Evolutionary conservation across 2,797 vertebrate genomes (phyloP).

Genomic region (Hephaestus fuliginosus): DNA sequence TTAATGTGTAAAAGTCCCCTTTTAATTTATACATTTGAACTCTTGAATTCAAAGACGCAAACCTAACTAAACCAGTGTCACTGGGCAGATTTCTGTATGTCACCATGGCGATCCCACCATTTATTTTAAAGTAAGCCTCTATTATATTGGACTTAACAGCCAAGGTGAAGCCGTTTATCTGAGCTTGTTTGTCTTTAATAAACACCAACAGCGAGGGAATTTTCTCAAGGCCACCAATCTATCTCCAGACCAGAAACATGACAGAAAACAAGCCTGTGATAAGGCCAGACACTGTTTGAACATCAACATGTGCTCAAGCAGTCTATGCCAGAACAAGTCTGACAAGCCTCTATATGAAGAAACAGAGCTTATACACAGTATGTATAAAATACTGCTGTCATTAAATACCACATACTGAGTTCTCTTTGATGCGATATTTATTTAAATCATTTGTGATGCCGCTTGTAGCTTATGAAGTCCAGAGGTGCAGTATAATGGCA

Average conservation of each 20-base stretch:
- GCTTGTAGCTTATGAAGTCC: constrained; percentile 11
- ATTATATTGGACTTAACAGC: neutral
- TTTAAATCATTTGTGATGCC: constrained; percentile 31
- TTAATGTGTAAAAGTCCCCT: neutral
- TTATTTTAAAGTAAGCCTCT: neutral
- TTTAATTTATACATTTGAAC: neutral
- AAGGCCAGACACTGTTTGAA: neutral
- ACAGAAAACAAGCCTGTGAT: neutral
- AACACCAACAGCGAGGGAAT: neutral
- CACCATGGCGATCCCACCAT: neutral
- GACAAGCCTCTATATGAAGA: neutral
- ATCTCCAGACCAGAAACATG: neutral
- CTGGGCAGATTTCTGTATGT: neutral
- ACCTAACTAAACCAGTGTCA: neutral
- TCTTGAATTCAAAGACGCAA: neutral
- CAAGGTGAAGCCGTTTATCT: neutral
- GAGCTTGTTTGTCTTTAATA: constrained; percentile 7
- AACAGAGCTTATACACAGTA: neutral
- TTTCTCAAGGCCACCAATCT: neutral
- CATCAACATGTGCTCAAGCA: neutral
- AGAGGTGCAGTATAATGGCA: neutral
- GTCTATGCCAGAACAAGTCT: neutral
- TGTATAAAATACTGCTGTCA: neutral
- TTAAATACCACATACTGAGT: constrained; percentile 5
- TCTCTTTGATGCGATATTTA: constrained; percentile 49